Evolutionary conservation across 2,113 vertebrate species (phyloP).

Genomic region (Planiliza haematocheilus): DNA sequence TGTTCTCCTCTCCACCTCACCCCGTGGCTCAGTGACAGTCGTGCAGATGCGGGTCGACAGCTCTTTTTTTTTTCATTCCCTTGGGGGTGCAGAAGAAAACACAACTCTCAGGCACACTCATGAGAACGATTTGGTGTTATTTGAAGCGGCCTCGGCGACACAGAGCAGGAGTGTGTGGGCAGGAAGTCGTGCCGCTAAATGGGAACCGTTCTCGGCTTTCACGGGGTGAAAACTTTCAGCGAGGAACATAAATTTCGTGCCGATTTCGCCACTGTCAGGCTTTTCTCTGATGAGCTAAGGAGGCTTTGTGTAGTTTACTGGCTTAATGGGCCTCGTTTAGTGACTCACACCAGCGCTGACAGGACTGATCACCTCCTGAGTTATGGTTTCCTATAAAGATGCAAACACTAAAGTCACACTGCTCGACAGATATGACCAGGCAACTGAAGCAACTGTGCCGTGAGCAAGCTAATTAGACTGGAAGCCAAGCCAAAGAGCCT

Average conservation of each 20-base stretch:
- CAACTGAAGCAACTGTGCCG: conserved; percentile 31
- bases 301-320: conserved; percentile 39
- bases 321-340: conserved; percentile 46
- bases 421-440: conserved; percentile 38
- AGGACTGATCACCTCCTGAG: conserved; percentile 48
- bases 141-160: conserved; percentile 39
- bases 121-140: conserved; percentile 34
- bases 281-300: conserved; percentile 38
- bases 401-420: conserved; percentile 54
- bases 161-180: background rate
- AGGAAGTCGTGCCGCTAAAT: background rate
- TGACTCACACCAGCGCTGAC: conserved; percentile 37
- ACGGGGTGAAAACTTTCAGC: conserved; percentile 28
- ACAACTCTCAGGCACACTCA: conserved; percentile 22
- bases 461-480: conserved; percentile 50
- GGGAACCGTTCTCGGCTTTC: conserved; percentile 1
- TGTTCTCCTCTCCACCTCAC: conserved; percentile 18
- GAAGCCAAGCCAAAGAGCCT: conserved; percentile 41
- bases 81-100: conserved; percentile 34
- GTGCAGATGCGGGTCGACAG: conserved; percentile 60
- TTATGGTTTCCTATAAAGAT: conserved; percentile 47
- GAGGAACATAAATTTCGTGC: background rate
- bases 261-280: conserved; percentile 37
- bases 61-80: conserved; percentile 53
- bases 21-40: conserved; percentile 39